Percentiles rank a stretch among this genome's conserved stretches.
These are phyloP conservation scores for Macrotrachela quadricornifera DNA, from an alignment of 1,140 invertebrate genomes.

Conservation along the genomic window DNA sequence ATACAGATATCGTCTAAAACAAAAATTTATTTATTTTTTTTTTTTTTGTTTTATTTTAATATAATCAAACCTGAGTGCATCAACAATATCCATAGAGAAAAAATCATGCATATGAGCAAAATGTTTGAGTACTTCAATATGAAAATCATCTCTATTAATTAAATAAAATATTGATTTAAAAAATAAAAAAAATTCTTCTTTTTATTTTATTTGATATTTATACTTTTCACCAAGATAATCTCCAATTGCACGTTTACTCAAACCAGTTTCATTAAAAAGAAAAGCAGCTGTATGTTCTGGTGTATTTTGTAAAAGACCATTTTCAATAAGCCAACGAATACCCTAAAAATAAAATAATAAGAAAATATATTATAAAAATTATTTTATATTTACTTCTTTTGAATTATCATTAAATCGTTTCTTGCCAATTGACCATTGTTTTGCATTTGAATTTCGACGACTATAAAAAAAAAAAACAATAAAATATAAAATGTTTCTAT, in stretches of 20 bases:
- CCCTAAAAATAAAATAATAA: conserved; percentile 37
- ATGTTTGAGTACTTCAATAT: conserved; percentile 60
- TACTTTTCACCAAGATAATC: conserved; percentile 85
- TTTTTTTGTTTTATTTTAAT: no score
- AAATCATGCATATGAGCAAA: conserved; percentile 94
- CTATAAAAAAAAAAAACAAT: no score
- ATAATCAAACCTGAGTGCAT: conserved; percentile 75
- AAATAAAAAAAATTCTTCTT: conserved; percentile 12
- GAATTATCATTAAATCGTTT: conserved; percentile 99
- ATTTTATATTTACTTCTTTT: conserved; percentile 44
- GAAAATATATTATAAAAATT: not conserved
- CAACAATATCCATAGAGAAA: conserved; percentile 85
- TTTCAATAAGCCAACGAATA: conserved; percentile 85
- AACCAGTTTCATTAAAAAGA: conserved; percentile 78
- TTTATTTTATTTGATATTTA: conserved; percentile 21
- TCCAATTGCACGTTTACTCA: conserved; percentile 94
- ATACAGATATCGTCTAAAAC: conserved; percentile 74
- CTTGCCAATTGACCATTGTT: conserved; percentile 84
- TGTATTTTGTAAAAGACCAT: conserved; percentile 63
- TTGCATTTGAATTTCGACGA: conserved; percentile 54
- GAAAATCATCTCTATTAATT: conserved; percentile 56
- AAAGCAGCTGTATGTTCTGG: conserved; percentile 58
- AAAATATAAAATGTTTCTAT: no score
- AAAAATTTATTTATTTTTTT: conserved; percentile 1
- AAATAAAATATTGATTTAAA: no score